These are phyloP conservation scores for Xanthia togata DNA, from an alignment of 2,888 invertebrate genomes.

Conservation along the genomic window DNA sequence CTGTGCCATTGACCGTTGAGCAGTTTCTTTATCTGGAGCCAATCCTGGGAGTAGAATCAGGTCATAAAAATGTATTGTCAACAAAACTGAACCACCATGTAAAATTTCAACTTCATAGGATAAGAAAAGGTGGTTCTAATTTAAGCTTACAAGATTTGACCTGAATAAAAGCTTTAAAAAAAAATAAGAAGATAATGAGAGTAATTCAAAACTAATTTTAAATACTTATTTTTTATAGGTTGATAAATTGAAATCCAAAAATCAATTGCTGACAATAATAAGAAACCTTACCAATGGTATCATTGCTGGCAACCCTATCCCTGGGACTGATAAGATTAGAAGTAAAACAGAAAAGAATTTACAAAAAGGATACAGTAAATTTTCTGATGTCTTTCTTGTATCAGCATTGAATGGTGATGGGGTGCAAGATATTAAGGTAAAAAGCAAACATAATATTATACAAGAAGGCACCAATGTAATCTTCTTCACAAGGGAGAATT, in stretches of 20 bases:
- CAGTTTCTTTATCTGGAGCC: not conserved
- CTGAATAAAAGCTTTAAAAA: too few species aligned
- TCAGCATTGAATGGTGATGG: conserved; percentile 96
- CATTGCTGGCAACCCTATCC: conserved; percentile 85
- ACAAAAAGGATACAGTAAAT: conserved; percentile 88
- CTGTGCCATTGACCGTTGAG: not conserved
- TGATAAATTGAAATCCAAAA: conserved; percentile 93
- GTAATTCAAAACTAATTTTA: not conserved
- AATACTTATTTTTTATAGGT: conserved; percentile 85
- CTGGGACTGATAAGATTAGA: conserved; percentile 72
- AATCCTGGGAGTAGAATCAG: not conserved
- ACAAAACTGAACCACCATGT: not conserved
- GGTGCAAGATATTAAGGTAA: conserved; percentile 92
- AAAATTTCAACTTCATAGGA: too few species aligned
- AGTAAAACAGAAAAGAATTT: conserved; percentile 68
- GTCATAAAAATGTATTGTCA: not conserved
- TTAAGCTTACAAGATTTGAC: too few species aligned
- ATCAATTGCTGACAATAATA: conserved; percentile 93
- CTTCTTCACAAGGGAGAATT: too few species aligned
- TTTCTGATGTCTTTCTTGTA: conserved; percentile 97
- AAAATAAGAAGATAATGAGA: too few species aligned
- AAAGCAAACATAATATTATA: not conserved
- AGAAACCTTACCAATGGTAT: conserved; percentile 92
- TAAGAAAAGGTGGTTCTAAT: too few species aligned
- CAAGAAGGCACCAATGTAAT: not conserved